Base-by-base conservation (phyloP, 2,888 invertebrate genomes). In the Eupithecia subfuscata region DNA sequence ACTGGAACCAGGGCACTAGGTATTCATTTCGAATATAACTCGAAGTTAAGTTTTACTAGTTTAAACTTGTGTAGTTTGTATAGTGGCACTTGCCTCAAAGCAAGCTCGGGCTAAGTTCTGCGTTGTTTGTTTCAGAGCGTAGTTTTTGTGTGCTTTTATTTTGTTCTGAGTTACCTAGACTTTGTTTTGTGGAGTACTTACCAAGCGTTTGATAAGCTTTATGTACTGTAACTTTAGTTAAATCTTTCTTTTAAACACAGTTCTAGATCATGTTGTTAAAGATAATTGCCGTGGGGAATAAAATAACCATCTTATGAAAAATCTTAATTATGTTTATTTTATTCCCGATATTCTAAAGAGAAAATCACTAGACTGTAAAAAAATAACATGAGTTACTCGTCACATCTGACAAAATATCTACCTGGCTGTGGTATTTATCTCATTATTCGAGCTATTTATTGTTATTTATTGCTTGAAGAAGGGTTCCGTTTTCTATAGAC, bases 21-120 rank as follows among this genome's bases (percentile, higher is more conserved):
- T 82, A 83, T 82, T 85, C 82, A 82, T 83, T 84, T 82, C 71
- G 75, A 80, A 80, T 82, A 81, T 80, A 82, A 81, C 83, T 77
- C 75, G 77, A 75, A 73, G 69, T 48, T 72, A 73, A 69, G 34
- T 64, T 64, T 34, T 76, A 72, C 64, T 82, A 79, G 84, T 83
- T 83, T 79, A 77, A 77, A 82, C 82, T 86, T 86, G 79, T 76
- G 76, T 81, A 60, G 60, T 25, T 60, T 60, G 60, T 60, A 60
- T 14, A 63, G 37, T 11, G 65, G 48, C 69, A 75, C 69, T 72
- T 37, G 67, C 6, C 37, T 65, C 69, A 56, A 65, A 72, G 64
- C 69, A 43, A 70, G 69, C 63, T 43, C 56, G n/a, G 69, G 45
- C 22, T 63, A 74, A 71, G 71, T 79, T 74, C 68, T 72, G 79